These are phyloP conservation scores for Sula dactylatra DNA, from an alignment of 2,113 vertebrate genomes.

Conservation along the genomic window DNA sequence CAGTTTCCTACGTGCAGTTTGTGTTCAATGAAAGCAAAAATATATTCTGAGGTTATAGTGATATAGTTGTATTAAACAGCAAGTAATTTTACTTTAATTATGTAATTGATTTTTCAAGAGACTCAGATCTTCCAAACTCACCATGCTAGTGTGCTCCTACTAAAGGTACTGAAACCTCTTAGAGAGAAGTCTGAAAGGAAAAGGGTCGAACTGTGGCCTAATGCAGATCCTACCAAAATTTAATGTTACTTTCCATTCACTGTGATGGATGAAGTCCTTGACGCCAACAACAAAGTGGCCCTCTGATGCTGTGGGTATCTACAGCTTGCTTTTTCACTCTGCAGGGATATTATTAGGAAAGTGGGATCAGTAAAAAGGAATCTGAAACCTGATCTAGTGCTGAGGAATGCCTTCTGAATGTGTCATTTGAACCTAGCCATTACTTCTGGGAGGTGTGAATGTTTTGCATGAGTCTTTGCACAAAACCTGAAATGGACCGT, in stretches of 20 bases:
- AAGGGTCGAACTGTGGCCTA: neutral
- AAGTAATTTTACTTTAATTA: neutral
- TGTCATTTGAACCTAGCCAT: constrained; percentile 8
- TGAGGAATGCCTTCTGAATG: constrained; percentile 49
- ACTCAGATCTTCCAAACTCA: neutral
- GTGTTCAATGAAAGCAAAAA: neutral
- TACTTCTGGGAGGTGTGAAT: constrained; percentile 42
- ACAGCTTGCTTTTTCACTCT: neutral
- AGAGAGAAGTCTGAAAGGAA: neutral
- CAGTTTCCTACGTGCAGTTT: neutral
- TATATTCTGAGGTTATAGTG: neutral
- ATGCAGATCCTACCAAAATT: neutral
- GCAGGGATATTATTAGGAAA: constrained; percentile 47
- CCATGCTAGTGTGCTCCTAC: neutral
- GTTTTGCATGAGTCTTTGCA: neutral
- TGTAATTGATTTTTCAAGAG: neutral
- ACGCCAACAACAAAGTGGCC: neutral
- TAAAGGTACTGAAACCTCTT: neutral
- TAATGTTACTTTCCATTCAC: neutral
- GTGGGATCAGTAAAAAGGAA: constrained; percentile 37
- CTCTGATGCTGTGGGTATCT: neutral
- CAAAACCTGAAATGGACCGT: neutral
- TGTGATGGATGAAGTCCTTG: neutral
- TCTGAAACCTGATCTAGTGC: constrained; percentile 43
- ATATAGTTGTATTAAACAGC: neutral